A percentile compares a stretch with the other conserved stretches of the same genome.
Conservation (phyloP, 2,797 vertebrate genomes). For the Australoheros facetus region DNA sequence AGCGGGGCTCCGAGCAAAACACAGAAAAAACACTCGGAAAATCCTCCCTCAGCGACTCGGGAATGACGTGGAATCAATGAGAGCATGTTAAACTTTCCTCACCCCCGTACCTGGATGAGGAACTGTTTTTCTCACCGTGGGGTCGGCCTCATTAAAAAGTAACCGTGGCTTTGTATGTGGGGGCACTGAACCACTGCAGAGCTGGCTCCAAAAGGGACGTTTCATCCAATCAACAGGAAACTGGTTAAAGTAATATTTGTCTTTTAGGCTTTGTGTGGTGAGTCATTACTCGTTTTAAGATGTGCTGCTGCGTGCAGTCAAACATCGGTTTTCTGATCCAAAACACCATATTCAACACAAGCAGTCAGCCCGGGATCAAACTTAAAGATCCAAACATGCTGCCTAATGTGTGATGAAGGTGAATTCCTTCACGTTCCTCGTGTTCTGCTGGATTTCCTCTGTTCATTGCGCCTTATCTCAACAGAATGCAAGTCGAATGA, state of each 20-base stretch:
- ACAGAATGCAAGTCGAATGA: background rate
- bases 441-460: background rate
- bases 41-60: background rate
- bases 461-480: background rate
- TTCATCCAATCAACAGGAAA: constrained; percentile 20
- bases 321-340: background rate
- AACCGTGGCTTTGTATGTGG: background rate
- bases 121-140: constrained; percentile 42
- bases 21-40: background rate
- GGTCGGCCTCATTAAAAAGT: constrained; percentile 49
- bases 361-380: background rate
- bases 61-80: constrained; percentile 24
- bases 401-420: background rate
- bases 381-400: background rate
- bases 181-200: constrained; percentile 30
- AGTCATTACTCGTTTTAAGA: background rate
- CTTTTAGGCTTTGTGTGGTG: background rate
- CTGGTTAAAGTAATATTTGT: background rate
- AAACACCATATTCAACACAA: background rate
- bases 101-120: constrained; percentile 23
- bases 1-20: constrained; percentile 4
- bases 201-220: background rate
- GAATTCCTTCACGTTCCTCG: background rate
- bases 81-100: constrained; percentile 19
- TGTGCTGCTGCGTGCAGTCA: background rate